phyloP scores from a whole-genome alignment of 2,888 invertebrate genomes.

The Polydesmus complanatus region DNA sequence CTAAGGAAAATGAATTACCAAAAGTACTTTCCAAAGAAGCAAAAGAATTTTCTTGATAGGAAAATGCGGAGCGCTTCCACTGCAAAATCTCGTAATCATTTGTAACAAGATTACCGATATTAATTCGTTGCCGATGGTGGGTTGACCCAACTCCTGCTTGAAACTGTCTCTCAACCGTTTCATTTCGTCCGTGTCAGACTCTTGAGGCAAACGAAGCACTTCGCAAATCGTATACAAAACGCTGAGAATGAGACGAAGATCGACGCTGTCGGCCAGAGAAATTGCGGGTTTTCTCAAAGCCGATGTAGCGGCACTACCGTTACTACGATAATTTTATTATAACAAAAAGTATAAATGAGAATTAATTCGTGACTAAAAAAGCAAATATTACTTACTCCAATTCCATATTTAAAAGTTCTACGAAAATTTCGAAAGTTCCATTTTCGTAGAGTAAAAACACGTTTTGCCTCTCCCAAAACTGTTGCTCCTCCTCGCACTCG shows the following conservation, averaged over 20 bases:
- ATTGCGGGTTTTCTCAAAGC: conserved; percentile 63
- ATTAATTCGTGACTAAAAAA: conserved; percentile 1
- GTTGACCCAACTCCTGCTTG: conserved; percentile 43
- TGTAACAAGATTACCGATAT: conserved; percentile 76
- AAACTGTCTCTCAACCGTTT: conserved; percentile 41
- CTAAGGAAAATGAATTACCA: conserved; percentile 46
- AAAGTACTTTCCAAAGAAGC: conserved; percentile 84
- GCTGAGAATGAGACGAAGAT: conserved; percentile 80
- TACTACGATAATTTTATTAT: conserved; percentile 33
- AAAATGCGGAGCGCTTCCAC: conserved; percentile 89
- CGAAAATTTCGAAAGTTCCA: conserved; percentile 78
- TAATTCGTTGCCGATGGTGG: conserved; percentile 57
- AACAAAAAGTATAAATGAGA: neutral
- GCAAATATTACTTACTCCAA: conserved; percentile 51
- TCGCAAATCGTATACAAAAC: conserved; percentile 92
- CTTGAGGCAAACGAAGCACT: conserved; percentile 50
- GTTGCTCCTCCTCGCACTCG: conserved; percentile 80
- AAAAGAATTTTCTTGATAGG: conserved; percentile 97
- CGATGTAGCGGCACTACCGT: conserved; percentile 51
- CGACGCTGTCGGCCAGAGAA: conserved; percentile 76
- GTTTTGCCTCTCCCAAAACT: conserved; percentile 66
- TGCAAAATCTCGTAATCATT: conserved; percentile 94
- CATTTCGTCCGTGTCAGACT: conserved; percentile 28
- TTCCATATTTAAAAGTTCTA: conserved; percentile 86
- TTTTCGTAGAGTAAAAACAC: conserved; percentile 74